A percentile compares a stretch with the other conserved stretches of the same genome.
Evolutionary conservation across 1,140 invertebrate species (phyloP).

Genomic region (Rhopalosiphum maidis): DNA sequence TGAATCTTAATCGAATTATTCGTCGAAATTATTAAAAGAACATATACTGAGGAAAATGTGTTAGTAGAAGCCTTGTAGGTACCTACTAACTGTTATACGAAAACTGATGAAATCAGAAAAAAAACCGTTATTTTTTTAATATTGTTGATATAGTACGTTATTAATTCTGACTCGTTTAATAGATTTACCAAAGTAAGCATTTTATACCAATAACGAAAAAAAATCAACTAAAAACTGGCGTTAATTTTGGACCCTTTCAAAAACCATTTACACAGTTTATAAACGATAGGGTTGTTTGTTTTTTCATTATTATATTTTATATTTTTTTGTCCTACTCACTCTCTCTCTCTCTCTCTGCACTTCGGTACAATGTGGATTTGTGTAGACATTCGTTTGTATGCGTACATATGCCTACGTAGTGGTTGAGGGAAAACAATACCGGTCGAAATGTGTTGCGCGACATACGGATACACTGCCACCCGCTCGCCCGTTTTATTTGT

Average conservation of each 20-base stretch:
- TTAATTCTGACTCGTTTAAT: background rate
- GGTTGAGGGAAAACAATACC: conserved; percentile 6
- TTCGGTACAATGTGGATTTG: background rate
- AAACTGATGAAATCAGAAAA: background rate
- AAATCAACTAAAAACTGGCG: background rate
- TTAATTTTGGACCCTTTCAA: background rate
- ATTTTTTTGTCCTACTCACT: background rate
- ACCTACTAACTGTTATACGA: background rate
- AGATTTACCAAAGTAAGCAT: background rate
- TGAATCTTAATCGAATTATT: background rate
- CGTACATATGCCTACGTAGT: background rate
- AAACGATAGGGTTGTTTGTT: background rate
- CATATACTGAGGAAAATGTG: background rate
- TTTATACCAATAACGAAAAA: background rate
- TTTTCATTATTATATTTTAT: background rate
- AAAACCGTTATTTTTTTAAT: background rate
- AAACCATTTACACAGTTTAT: background rate
- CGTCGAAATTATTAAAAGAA: background rate
- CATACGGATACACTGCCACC: background rate
- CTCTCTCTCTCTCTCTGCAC: background rate
- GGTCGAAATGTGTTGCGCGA: background rate
- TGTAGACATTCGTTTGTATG: background rate
- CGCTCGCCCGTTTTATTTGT: conserved; percentile 20
- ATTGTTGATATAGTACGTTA: background rate
- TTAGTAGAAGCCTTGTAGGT: background rate